phyloP scores from a whole-genome alignment of 2,888 invertebrate species.

The Drosophila longiperda region DNA sequence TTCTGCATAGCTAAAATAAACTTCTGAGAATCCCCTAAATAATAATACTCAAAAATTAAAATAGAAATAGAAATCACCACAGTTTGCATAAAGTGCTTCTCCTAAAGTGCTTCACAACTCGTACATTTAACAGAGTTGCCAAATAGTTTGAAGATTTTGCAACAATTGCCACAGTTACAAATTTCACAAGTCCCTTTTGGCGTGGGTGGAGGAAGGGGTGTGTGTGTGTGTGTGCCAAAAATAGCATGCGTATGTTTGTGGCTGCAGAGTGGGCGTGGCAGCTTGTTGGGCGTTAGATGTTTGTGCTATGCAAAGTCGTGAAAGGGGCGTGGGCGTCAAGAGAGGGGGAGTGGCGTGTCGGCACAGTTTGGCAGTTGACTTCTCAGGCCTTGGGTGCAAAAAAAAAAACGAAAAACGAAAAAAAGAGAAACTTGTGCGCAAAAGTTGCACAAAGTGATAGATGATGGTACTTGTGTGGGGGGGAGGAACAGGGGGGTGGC shows the following conservation, averaged over 20 bases:
- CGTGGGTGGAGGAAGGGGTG: not conserved
- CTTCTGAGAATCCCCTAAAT: not conserved
- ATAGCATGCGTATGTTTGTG: conserved; percentile 42
- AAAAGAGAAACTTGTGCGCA: conserved; percentile 15
- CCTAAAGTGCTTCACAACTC: not conserved
- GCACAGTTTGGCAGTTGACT: conserved; percentile 24
- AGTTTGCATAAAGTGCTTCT: not conserved
- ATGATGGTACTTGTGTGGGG: not conserved
- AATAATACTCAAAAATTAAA: not conserved
- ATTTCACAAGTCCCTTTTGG: not conserved
- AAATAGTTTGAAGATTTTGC: not conserved
- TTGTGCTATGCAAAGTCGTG: conserved; percentile 16
- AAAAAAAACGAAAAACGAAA: not conserved
- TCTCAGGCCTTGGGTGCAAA: conserved; percentile 16
- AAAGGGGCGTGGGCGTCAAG: conserved; percentile 1
- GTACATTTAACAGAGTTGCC: not conserved
- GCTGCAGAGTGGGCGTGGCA: conserved; percentile 18
- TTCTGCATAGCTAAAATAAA: not conserved
- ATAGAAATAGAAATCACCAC: not conserved
- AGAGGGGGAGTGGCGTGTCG: not conserved
- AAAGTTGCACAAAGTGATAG: conserved; percentile 28
- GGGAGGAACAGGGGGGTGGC: not conserved
- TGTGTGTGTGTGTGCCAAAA: conserved; percentile 31
- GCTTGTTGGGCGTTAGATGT: conserved; percentile 10
- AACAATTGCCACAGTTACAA: conserved; percentile 1